phyloP scores from a whole-genome alignment of 1,140 invertebrate genomes.

The Zaprionus taronus region DNA sequence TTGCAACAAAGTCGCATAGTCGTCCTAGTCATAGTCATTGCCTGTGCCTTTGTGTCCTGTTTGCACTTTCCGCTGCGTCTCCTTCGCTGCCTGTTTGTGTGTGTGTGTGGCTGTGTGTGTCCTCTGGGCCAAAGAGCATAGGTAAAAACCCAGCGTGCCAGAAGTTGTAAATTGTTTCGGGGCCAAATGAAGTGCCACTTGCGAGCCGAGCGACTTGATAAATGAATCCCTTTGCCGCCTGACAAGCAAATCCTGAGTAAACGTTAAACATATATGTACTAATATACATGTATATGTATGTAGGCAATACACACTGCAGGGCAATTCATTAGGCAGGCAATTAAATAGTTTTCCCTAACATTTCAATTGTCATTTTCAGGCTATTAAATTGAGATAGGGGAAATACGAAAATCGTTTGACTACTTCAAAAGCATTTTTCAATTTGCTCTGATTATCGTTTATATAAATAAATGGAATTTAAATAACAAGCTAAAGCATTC shows the following conservation, averaged over 20 bases:
- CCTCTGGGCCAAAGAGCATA: conserved; percentile 58
- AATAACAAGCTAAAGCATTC: too few relatives aligned
- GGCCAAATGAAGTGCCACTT: conserved; percentile 35
- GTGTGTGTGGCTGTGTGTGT: conserved; percentile 20
- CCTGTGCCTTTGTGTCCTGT: conserved; percentile 44
- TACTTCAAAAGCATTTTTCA: neutral
- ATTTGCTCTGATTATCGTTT: neutral
- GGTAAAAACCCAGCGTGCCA: conserved; percentile 48
- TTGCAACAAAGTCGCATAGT: conserved; percentile 54
- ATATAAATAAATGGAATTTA: neutral
- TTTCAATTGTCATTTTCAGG: conserved; percentile 1
- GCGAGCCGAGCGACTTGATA: conserved; percentile 38
- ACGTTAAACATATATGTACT: neutral
- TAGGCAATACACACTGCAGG: neutral
- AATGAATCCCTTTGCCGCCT: conserved; percentile 34
- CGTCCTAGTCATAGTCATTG: conserved; percentile 41
- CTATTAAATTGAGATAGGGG: neutral
- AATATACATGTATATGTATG: neutral
- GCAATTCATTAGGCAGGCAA: conserved; percentile 24
- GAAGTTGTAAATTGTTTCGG: conserved; percentile 39
- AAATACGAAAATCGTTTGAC: neutral
- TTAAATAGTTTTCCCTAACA: conserved; percentile 21
- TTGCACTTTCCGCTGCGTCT: conserved; percentile 32
- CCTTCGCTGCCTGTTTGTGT: neutral
- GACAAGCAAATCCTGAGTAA: conserved; percentile 24